A percentile compares a stretch with the other conserved stretches of the same genome.
phyloP scores from a whole-genome alignment of 92 coral and sea anemone genomes.

The Zoanthus sansibaricus region DNA sequence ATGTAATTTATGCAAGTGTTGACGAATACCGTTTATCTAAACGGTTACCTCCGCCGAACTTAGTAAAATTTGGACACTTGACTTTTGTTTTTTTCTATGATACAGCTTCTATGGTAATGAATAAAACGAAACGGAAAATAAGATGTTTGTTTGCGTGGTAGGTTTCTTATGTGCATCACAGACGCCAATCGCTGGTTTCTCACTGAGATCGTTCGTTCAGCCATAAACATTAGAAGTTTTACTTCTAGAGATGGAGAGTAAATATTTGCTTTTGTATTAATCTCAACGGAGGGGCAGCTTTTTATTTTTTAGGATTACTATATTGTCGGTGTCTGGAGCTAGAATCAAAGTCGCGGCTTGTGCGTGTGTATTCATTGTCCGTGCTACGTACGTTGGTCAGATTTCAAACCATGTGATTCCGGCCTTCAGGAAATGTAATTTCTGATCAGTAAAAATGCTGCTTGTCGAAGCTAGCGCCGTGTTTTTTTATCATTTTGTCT shows the following conservation, averaged over 20 bases:
- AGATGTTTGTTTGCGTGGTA: conserved; percentile 22
- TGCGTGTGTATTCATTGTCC: conserved; percentile 64
- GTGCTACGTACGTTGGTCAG: conserved; percentile 65
- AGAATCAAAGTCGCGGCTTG: conserved; percentile 5
- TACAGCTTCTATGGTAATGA: neutral
- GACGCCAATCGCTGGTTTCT: conserved; percentile 32
- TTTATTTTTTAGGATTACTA: neutral
- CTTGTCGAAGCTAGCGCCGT: neutral
- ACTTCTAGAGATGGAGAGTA: neutral
- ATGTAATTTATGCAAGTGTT: conserved; percentile 86
- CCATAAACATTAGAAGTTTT: conserved; percentile 25
- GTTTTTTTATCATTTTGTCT: neutral
- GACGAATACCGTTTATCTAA: conserved; percentile 38
- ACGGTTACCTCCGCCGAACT: conserved; percentile 10
- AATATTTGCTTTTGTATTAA: neutral
- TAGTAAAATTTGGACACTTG: neutral
- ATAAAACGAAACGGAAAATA: neutral
- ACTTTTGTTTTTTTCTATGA: neutral
- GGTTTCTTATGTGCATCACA: conserved; percentile 20
- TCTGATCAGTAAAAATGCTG: conserved; percentile 28
- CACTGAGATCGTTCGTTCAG: conserved; percentile 30
- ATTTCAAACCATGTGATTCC: conserved; percentile 85
- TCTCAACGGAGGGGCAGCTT: neutral
- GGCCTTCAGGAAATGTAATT: conserved; percentile 61
- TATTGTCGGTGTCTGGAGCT: conserved; percentile 30